phyloP scores from a whole-genome alignment of 2,888 invertebrate species.

The Heliothis peltigera region DNA sequence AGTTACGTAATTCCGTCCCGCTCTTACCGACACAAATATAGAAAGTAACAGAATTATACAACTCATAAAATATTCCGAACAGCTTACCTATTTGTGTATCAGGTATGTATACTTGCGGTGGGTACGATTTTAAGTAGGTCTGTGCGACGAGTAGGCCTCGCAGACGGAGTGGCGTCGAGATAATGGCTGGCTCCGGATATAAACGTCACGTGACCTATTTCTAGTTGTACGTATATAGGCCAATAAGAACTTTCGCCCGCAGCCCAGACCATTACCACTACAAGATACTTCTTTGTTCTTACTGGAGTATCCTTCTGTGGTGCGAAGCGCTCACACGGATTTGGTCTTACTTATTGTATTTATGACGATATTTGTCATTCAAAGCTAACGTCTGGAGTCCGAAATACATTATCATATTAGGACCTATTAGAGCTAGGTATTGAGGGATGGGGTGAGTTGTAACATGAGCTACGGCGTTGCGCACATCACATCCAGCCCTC shows the following conservation, averaged over 20 bases:
- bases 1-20: constrained; percentile 62
- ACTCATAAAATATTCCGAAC: constrained; percentile 46
- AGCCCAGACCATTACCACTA: constrained; percentile 36
- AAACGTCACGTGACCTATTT: constrained; percentile 66
- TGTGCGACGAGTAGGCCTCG: constrained; percentile 53
- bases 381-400: constrained; percentile 2
- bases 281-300: constrained; percentile 43
- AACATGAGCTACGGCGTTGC: constrained; percentile 16
- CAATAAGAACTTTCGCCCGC: constrained; percentile 53
- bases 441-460: constrained; percentile 22
- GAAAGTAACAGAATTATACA: constrained; percentile 54
- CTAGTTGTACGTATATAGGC: constrained; percentile 47
- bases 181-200: constrained; percentile 60
- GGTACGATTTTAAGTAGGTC: constrained; percentile 40
- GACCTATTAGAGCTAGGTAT: constrained; percentile 28
- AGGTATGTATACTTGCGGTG: constrained; percentile 36
- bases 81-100: constrained; percentile 48
- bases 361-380: constrained; percentile 4
- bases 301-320: constrained; percentile 33
- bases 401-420: constrained; percentile 16
- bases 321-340: constrained; percentile 2
- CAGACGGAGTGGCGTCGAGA: constrained; percentile 79
- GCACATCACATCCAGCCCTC: constrained; percentile 12
- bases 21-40: constrained; percentile 59
- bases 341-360: constrained; percentile 29